phyloP scores from a whole-genome alignment of 2,113 vertebrate genomes.

The Craseonycteris thonglongyai region DNA sequence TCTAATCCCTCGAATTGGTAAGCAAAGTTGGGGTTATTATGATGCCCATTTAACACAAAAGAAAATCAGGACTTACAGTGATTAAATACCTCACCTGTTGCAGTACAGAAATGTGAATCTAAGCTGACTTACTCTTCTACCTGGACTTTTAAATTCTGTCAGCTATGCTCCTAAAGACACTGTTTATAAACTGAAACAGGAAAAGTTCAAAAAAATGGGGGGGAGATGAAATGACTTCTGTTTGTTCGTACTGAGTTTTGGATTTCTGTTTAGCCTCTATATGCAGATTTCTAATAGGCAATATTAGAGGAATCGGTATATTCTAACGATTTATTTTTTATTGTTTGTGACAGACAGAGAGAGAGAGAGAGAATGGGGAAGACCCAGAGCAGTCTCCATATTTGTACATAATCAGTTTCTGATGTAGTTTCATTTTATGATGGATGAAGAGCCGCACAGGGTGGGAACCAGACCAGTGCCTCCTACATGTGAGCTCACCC shows the following conservation, averaged over 20 bases:
- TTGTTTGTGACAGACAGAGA: too few relatives aligned
- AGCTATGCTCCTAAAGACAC: background rate
- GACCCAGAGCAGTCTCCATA: too few relatives aligned
- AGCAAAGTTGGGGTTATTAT: background rate
- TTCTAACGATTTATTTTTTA: too few relatives aligned
- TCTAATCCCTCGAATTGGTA: background rate
- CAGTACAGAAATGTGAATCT: background rate
- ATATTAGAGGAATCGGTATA: background rate
- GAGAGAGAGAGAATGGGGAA: too few relatives aligned
- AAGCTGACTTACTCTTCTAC: background rate
- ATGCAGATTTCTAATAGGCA: background rate
- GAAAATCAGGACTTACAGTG: background rate
- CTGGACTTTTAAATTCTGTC: background rate
- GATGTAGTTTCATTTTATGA: too few relatives aligned
- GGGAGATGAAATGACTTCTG: background rate
- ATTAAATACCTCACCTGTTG: background rate
- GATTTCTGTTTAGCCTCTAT: background rate
- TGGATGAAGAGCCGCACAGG: too few relatives aligned
- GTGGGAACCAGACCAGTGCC: too few relatives aligned
- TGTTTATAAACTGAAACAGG: background rate
- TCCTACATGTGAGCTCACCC: too few relatives aligned
- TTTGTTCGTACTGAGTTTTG: background rate
- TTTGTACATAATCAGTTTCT: too few relatives aligned
- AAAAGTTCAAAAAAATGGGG: too few relatives aligned
- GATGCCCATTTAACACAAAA: background rate